Evolutionary conservation across 2,113 vertebrate genomes (phyloP), one percentile per base, ranked within the genome.

Genomic region (Triplophysa rosa): DNA sequence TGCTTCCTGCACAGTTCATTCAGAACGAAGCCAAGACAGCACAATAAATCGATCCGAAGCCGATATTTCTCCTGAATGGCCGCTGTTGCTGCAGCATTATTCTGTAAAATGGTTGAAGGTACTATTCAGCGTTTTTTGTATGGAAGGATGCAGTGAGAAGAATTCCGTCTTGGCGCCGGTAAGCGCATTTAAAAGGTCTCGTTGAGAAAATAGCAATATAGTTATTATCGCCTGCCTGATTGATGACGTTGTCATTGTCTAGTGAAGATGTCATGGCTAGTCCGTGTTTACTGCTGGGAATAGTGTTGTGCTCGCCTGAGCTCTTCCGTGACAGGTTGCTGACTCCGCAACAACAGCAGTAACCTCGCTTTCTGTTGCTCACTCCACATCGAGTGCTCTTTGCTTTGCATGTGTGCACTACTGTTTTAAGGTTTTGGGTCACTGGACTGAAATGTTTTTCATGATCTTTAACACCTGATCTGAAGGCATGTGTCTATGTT

Each of bases 321-420:
- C 87, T 86, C 78, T 77, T 83, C 77, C 78, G 69, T 80, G 81
- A 49, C 73, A 54, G 66, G 81, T 37, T 88, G 90, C 91, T 91
- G 90, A 92, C 84, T 83, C 73, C 88, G 89, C 84, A 66, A 88
- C 81, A 90, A 84, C 77, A 76, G 58, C 56, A 59, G 19, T 64
- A 67, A 58, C 58, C 54, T 13, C 56, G 33, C 29, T 33, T 74
- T 69, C 63, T 26, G 40, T 14, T 24, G 14, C 47, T 64, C 64
- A 47, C 21, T 62, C 33, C 47, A n/a, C 80, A 59, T 19, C 24
- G 21, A 40, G 37, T 49, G 29, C 16, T 52, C 40, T 64, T 40
- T 17, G 5, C 49, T 17, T 52, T 52, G 49, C 49, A 16, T 52
- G 49, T 14, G 4, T 52, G 42, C 10, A 11, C 42, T 45, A 45